Percentiles rank a stretch among this genome's conserved stretches.
These are phyloP conservation scores for Gnatocerus cornutus DNA, from an alignment of 2,888 invertebrate species.

Conservation along the genomic window DNA sequence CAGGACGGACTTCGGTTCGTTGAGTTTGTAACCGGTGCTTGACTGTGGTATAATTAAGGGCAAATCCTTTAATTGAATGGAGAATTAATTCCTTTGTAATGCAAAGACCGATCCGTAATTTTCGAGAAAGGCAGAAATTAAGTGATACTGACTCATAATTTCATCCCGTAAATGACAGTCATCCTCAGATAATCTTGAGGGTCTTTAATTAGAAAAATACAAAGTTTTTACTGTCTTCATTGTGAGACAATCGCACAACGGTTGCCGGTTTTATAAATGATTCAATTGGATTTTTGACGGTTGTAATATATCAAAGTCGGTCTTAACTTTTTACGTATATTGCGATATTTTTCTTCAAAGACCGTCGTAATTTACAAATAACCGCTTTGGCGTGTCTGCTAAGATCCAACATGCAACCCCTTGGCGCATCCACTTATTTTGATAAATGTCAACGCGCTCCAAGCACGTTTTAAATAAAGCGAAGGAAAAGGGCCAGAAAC, in stretches of 20 bases:
- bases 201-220: constrained; percentile 38
- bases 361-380: constrained; percentile 48
- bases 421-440: constrained; percentile 37
- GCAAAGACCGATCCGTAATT: constrained; percentile 47
- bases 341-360: constrained; percentile 52
- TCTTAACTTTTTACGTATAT: constrained; percentile 52
- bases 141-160: constrained; percentile 43
- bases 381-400: constrained; percentile 41
- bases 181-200: constrained; percentile 35
- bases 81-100: constrained; percentile 51
- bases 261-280: constrained; percentile 48
- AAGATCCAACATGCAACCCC: constrained; percentile 33
- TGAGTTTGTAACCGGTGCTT: constrained; percentile 46
- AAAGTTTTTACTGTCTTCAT: constrained; percentile 36
- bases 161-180: constrained; percentile 39
- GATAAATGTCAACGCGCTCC: constrained; percentile 26
- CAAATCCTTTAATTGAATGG: constrained; percentile 52
- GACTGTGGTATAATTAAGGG: constrained; percentile 49
- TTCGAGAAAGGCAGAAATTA: constrained; percentile 46
- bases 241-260: constrained; percentile 45
- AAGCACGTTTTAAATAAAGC: constrained; percentile 23
- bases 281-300: constrained; percentile 52
- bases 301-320: constrained; percentile 50
- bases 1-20: constrained; percentile 44
- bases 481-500: constrained; percentile 7